Percentiles rank a stretch among this genome's conserved stretches.
Evolutionary conservation across 2,797 vertebrate genomes (phyloP).

Genomic region (Pseudochromis fuscus): DNA sequence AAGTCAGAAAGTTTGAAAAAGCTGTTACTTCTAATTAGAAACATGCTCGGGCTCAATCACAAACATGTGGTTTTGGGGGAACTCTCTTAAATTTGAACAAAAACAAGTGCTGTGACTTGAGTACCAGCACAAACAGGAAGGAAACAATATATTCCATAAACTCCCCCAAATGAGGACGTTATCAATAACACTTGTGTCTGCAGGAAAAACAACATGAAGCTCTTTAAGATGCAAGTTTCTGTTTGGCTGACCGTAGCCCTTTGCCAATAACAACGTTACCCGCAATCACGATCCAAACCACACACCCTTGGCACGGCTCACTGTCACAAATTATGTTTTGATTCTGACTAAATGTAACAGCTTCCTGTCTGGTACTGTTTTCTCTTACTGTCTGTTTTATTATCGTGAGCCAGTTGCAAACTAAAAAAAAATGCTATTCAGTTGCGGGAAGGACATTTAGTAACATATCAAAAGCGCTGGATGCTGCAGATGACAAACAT

Average conservation of each 20-base stretch:
- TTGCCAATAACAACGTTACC: conserved; percentile 83
- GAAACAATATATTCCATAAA: conserved; percentile 81
- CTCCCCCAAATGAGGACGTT: conserved; percentile 75
- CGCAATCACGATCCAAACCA: conserved; percentile 82
- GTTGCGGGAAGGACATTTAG: conserved; percentile 40
- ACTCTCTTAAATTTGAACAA: conserved; percentile 66
- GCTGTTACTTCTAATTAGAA: conserved; percentile 68
- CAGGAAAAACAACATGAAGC: conserved; percentile 70
- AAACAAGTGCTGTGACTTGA: conserved; percentile 76
- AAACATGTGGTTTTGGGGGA: conserved; percentile 77
- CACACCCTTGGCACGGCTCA: conserved; percentile 70
- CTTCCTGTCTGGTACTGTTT: conserved; percentile 74
- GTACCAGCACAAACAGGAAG: conserved; percentile 81
- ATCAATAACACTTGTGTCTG: conserved; percentile 80
- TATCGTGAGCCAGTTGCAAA: conserved; percentile 50
- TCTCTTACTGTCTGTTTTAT: conserved; percentile 57
- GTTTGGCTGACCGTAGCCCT: conserved; percentile 73
- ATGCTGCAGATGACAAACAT: conserved; percentile 41
- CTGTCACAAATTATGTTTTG: conserved; percentile 82
- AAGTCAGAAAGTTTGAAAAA: conserved; percentile 59
- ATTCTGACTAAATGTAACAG: conserved; percentile 78
- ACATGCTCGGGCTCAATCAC: conserved; percentile 61
- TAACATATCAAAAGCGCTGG: conserved; percentile 37
- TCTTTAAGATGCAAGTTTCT: conserved; percentile 76
- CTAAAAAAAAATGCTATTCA: conserved; percentile 32